Base-by-base conservation (phyloP, 2,797 vertebrate genomes). In the Neomorphus geoffroyi region DNA sequence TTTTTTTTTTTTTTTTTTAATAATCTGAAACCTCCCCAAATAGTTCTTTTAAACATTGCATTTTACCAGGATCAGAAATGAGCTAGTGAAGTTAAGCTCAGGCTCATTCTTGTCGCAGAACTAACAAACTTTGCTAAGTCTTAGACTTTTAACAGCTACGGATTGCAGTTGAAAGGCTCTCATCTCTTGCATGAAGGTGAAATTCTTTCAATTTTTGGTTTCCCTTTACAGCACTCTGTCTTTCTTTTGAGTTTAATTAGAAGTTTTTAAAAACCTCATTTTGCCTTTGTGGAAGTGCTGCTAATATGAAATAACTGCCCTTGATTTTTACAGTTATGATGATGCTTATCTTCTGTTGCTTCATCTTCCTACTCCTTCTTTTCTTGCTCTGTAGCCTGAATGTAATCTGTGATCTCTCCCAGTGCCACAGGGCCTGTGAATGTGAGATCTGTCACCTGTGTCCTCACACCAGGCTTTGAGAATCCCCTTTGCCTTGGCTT, bases 21-120 rank as follows among this genome's bases (percentile, higher is more conserved):
- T 45, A 77, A 23, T n/a, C 51, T 73, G 60, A 91, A 88, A 50
- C 27, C 7, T 48, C 32, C 56, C 39, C 23, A 8, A 65, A 72
- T 67, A 7, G 77, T 70, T 93, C 18, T 82, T 86, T 80, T 45
- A 48, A 28, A 15, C 46, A 45, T 6, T 18, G 70, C 0, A 53
- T 95, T 91, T 79, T 73, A 69, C 11, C 33, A 70, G 61, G 50
- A 58, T 88, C 26, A 50, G 53, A 81, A 75, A 58, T 24, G 30
- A 91, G 23, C 17, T 74, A 48, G 27, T 70, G 39, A 74, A 90
- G 19, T 27, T 61, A 78, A 85, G 46, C 53, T 57, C 8, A 8
- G 50, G 30, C 45, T 74, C 53, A 71, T 57, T n/a, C n/a, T n/a
- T n/a, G n/a, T n/a, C 7, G 6, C 74, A 67, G 71, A 53, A 5